Conservation (phyloP, 2,888 invertebrate genomes). For the Acronicta psi region DNA sequence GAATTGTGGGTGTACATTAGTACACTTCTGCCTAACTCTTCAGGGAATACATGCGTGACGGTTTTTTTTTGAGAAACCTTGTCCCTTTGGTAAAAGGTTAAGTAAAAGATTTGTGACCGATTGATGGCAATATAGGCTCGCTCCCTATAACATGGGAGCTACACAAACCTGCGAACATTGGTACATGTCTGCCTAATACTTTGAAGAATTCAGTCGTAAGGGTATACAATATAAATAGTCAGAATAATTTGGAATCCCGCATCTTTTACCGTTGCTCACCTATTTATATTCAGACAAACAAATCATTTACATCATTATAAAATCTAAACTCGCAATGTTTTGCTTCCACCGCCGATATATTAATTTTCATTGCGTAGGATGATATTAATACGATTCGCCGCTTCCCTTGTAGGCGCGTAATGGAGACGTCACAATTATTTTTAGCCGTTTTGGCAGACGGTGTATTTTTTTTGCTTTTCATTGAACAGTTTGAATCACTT, state of each 20-base stretch:
- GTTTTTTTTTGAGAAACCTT: no score
- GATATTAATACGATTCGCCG: conserved; percentile 46
- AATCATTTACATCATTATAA: conserved; percentile 30
- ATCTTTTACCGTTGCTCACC: conserved; percentile 7
- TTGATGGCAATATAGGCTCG: no score
- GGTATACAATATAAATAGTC: no score
- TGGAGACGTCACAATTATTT: conserved; percentile 66
- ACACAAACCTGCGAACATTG: no score
- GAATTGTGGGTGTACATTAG: no score
- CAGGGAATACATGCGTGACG: no score
- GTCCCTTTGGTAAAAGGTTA: no score
- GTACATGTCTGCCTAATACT: no score
- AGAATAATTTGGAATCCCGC: conserved; percentile 8
- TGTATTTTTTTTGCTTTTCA: conserved; percentile 51
- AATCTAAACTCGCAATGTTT: conserved; percentile 24
- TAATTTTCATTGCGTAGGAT: conserved; percentile 43
- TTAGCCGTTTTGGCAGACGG: conserved; percentile 64
- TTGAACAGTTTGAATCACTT: conserved; percentile 59
- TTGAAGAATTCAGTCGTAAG: no score
- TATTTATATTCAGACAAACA: conserved; percentile 40
- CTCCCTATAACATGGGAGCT: no score
- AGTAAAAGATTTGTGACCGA: no score
- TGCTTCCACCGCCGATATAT: conserved; percentile 36
- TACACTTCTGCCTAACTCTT: no score
- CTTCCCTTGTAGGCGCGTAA: conserved; percentile 51